phyloP scores from a whole-genome alignment of 2,113 vertebrate species.

The Heterotilapia buettikoferi region DNA sequence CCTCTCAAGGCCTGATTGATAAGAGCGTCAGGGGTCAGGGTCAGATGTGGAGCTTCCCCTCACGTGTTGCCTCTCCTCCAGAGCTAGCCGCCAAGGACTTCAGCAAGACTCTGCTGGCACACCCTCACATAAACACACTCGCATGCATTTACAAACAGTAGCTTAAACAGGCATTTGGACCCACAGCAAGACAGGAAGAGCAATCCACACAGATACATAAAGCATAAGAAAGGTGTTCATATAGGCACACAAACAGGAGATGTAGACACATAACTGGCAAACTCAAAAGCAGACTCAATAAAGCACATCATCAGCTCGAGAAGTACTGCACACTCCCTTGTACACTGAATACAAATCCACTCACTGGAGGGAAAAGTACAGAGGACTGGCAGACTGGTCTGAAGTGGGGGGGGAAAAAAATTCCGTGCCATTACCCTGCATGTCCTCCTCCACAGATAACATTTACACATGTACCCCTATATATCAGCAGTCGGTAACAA shows the following conservation, averaged over 20 bases:
- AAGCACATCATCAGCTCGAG: conserved; percentile 4
- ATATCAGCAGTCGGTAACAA: background rate
- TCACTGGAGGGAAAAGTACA: background rate
- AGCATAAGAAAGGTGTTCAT: background rate
- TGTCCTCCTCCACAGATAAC: background rate
- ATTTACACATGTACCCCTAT: background rate
- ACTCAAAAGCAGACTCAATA: conserved; percentile 19
- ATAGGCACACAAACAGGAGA: background rate
- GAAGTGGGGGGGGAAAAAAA: rapidly evolving
- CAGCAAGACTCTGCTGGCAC: background rate
- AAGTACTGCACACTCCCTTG: conserved; percentile 16
- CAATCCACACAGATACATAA: background rate
- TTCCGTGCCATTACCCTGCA: background rate
- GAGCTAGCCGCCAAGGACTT: background rate
- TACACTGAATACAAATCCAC: background rate
- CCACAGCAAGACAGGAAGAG: background rate
- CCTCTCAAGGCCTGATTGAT: conserved; percentile 34
- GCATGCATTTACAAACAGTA: background rate
- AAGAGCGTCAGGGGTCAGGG: background rate
- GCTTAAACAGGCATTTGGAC: background rate
- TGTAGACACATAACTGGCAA: background rate
- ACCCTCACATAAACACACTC: background rate
- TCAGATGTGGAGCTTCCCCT: conserved; percentile 29
- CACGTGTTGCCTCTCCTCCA: conserved; percentile 20
- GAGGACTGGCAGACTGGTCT: background rate